A percentile compares a stretch with the other conserved stretches of the same genome.
Evolutionary conservation across 2,113 vertebrate genomes (phyloP).

Genomic region (Microcebus tavaratra): DNA sequence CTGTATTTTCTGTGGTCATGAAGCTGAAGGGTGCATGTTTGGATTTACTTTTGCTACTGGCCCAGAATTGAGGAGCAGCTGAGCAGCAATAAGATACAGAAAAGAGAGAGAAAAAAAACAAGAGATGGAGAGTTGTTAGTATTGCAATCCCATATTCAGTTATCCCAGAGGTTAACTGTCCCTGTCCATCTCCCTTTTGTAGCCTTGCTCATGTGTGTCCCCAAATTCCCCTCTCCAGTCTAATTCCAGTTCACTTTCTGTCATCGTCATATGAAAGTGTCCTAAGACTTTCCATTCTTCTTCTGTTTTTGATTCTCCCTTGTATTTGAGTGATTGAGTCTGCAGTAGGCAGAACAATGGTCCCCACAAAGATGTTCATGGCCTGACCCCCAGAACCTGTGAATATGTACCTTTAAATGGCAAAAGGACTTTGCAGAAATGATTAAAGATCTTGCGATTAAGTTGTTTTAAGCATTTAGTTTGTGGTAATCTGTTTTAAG

Average conservation of each 20-base stretch:
- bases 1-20: not conserved
- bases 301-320: not conserved
- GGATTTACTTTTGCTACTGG: not conserved
- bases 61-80: not conserved
- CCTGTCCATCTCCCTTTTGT: not conserved
- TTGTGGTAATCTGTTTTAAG: not conserved
- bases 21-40: not conserved
- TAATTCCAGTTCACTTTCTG: not conserved
- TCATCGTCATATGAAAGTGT: not conserved
- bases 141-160: not conserved
- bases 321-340: not conserved
- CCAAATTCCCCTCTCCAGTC: not conserved
- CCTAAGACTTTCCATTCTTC: not conserved
- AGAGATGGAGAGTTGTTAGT: not conserved
- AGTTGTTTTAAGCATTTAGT: not conserved
- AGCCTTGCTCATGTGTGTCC: not conserved
- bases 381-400: not conserved
- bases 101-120: not conserved
- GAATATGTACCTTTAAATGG: not conserved
- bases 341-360: not conserved
- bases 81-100: not conserved
- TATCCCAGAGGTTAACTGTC: not conserved
- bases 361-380: not conserved
- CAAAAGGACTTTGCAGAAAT: not conserved
- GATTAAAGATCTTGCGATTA: not conserved